Conservation (phyloP, 2,113 vertebrate species). For the Condylura cristata region DNA sequence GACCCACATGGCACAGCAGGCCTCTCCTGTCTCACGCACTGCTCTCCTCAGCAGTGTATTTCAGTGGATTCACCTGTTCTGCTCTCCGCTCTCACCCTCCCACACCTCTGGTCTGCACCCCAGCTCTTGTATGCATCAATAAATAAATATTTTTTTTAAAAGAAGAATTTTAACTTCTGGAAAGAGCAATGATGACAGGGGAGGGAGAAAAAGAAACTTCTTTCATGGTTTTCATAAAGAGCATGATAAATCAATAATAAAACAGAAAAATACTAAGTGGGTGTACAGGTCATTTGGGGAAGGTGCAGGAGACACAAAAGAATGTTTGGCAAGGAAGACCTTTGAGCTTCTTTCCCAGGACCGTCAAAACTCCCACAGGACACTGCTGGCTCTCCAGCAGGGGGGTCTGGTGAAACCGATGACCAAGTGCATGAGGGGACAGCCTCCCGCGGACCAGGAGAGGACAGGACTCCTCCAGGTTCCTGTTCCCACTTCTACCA, state of each 20-base stretch:
- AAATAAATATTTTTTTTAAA: too few species aligned
- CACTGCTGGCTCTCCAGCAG: background rate
- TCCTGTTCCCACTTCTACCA: background rate
- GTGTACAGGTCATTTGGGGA: background rate
- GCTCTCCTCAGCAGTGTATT: too few species aligned
- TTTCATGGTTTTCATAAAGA: background rate
- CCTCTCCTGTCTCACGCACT: too few species aligned
- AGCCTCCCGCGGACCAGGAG: background rate
- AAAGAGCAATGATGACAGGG: background rate
- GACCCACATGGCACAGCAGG: too few species aligned
- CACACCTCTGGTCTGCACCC: too few species aligned
- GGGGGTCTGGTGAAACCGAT: background rate
- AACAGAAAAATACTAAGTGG: background rate
- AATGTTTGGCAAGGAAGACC: background rate
- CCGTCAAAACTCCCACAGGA: background rate
- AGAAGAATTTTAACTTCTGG: too few species aligned
- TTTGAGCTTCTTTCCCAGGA: background rate
- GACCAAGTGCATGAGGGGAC: fast-evolving
- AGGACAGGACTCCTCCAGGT: background rate
- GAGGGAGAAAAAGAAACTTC: too few species aligned
- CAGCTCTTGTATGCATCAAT: too few species aligned
- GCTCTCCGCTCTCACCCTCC: too few species aligned
- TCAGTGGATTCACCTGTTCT: too few species aligned
- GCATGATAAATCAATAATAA: background rate
- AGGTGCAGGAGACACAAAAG: background rate